Conservation (phyloP, 2,797 vertebrate genomes). For the Falco biarmicus region DNA sequence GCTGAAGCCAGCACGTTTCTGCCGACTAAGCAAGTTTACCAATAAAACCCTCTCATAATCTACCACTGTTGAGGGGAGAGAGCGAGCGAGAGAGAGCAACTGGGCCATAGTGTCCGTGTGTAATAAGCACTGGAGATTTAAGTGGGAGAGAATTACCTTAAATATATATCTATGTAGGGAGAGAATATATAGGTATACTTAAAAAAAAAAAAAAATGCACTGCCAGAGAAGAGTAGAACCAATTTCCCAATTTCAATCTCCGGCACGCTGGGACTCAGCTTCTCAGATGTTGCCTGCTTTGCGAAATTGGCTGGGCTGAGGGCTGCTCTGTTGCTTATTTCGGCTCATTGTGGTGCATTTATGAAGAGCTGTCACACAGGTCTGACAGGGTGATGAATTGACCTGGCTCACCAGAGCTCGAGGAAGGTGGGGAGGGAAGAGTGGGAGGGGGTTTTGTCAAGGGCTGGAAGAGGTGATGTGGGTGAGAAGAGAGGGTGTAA, state of each 20-base stretch:
- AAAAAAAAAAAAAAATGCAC: background rate
- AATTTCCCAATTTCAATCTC: conserved; percentile 74
- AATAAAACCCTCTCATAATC: conserved; percentile 70
- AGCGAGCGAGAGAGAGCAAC: background rate
- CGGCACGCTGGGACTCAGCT: conserved; percentile 33
- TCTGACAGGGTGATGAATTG: conserved; percentile 74
- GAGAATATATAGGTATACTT: conserved; percentile 34
- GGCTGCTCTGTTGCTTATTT: conserved; percentile 48
- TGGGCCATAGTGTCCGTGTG: background rate
- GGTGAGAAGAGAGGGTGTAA: background rate
- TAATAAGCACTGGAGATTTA: conserved; percentile 64
- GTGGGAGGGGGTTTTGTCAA: background rate
- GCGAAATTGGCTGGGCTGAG: conserved; percentile 70
- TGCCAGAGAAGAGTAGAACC: conserved; percentile 67
- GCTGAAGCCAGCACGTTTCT: conserved; percentile 60
- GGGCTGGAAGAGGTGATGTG: conserved; percentile 1
- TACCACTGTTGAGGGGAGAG: conserved; percentile 2
- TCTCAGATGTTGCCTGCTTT: conserved; percentile 73
- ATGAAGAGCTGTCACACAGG: conserved; percentile 68
- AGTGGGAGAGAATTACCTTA: conserved; percentile 68
- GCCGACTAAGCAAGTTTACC: conserved; percentile 71
- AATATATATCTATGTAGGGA: conserved; percentile 35
- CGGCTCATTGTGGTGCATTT: conserved; percentile 68
- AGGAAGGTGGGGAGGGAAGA: conserved; percentile 10
- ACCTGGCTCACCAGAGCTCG: background rate